phyloP scores from a whole-genome alignment of 2,113 vertebrate species.

The Scomber colias region DNA sequence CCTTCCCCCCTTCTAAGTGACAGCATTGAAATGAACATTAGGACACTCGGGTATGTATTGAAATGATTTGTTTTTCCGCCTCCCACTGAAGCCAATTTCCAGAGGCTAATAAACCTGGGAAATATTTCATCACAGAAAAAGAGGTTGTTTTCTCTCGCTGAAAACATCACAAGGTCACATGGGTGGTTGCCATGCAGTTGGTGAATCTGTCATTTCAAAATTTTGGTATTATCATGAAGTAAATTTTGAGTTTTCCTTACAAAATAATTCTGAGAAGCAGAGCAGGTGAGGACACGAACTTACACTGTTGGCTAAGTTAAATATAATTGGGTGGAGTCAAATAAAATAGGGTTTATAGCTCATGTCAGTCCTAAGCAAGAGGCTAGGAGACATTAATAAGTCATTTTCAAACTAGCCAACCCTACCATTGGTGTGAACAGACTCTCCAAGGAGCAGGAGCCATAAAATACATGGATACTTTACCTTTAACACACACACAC shows the following conservation, averaged over 20 bases:
- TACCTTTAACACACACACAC: too few relatives aligned
- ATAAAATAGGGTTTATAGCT: too few relatives aligned
- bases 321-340: neutral
- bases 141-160: slow-evolving; percentile 15
- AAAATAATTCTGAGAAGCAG: neutral
- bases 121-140: slow-evolving; percentile 60
- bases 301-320: neutral
- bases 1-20: slow-evolving; percentile 78
- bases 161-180: slow-evolving; percentile 26
- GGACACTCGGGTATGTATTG: slow-evolving; percentile 78
- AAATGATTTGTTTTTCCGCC: slow-evolving; percentile 79
- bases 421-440: too few relatives aligned
- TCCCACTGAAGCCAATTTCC: slow-evolving; percentile 82
- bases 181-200: slow-evolving; percentile 26
- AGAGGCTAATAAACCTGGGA: slow-evolving; percentile 80
- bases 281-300: neutral
- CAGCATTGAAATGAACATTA: slow-evolving; percentile 83
- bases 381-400: too few relatives aligned
- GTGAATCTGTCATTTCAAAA: slow-evolving; percentile 24
- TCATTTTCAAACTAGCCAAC: too few relatives aligned
- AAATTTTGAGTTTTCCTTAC: neutral
- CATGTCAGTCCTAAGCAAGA: too few relatives aligned
- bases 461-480: too few relatives aligned
- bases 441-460: too few relatives aligned
- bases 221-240: slow-evolving; percentile 2